phyloP scores from a whole-genome alignment of 2,888 invertebrate genomes.

The Callyntrura sp. region DNA sequence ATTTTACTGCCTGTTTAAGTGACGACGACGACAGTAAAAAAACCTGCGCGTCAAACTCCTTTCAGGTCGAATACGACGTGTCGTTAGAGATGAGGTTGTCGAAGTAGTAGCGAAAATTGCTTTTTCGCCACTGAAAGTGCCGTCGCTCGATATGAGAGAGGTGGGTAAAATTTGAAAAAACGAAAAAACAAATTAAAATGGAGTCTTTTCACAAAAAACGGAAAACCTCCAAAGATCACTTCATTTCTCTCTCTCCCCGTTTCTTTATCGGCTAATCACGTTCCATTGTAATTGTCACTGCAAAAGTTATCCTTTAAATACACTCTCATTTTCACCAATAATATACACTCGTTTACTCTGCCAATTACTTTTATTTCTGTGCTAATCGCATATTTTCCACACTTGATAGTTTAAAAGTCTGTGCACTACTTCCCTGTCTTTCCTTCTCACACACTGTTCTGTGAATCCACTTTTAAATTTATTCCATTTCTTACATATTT shows the following conservation, averaged over 20 bases:
- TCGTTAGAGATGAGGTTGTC: neutral
- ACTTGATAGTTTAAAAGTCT: too few species aligned
- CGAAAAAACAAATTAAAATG: constrained; percentile 47
- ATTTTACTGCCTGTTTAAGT: constrained; percentile 66
- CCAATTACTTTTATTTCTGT: neutral
- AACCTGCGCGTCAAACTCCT: constrained; percentile 15
- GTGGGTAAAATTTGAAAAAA: neutral
- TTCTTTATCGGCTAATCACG: constrained; percentile 24
- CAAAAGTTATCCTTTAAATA: constrained; percentile 37
- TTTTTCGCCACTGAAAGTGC: too few species aligned
- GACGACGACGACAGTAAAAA: constrained; percentile 5
- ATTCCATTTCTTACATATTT: neutral
- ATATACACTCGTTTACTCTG: constrained; percentile 10
- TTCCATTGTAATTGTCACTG: constrained; percentile 62
- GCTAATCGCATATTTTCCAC: neutral
- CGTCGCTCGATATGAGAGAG: too few species aligned
- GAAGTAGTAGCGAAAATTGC: neutral
- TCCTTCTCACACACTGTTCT: neutral
- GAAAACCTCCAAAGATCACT: constrained; percentile 54
- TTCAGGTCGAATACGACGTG: neutral
- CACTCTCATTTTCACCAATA: neutral
- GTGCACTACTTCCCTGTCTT: too few species aligned
- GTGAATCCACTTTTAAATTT: neutral
- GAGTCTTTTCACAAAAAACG: constrained; percentile 60
- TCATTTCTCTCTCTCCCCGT: neutral